These are phyloP conservation scores for Erpobdella octoculata DNA, from an alignment of 2,888 invertebrate genomes.

Conservation along the genomic window DNA sequence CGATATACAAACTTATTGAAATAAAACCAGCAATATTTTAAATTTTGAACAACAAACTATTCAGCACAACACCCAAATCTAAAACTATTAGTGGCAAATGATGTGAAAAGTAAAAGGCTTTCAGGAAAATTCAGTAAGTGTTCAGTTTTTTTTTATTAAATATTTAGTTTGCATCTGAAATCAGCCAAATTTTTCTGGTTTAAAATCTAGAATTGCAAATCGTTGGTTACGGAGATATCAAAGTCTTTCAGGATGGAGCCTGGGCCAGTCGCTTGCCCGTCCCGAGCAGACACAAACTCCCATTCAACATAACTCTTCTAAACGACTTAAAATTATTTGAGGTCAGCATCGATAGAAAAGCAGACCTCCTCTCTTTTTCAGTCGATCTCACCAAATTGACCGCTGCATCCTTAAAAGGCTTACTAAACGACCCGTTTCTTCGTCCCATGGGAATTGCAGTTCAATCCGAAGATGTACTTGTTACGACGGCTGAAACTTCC, in stretches of 20 bases:
- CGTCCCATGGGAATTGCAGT: not conserved
- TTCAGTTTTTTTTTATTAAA: no score
- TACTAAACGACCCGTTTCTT: no score
- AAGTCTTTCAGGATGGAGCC: slow-evolving; percentile 15
- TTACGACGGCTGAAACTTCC: not conserved
- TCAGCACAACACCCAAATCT: no score
- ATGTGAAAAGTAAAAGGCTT: no score
- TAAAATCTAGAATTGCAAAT: no score
- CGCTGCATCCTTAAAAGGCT: not conserved
- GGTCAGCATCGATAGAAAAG: slow-evolving; percentile 5
- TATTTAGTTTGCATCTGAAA: no score
- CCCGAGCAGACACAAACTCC: not conserved
- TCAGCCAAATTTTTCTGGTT: no score
- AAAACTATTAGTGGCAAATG: no score
- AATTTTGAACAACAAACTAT: no score
- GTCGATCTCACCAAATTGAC: not conserved
- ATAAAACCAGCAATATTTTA: no score
- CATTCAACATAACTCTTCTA: not conserved
- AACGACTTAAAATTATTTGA: not conserved
- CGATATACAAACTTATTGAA: no score
- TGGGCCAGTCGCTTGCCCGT: not conserved
- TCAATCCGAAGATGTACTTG: not conserved
- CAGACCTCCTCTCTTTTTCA: slow-evolving; percentile 2
- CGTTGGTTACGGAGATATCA: slow-evolving; percentile 2
- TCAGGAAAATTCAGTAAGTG: no score